A percentile compares a stretch with the other conserved stretches of the same genome.
phyloP scores from a whole-genome alignment of 2,888 invertebrate genomes.

The Poecilus cupreus region DNA sequence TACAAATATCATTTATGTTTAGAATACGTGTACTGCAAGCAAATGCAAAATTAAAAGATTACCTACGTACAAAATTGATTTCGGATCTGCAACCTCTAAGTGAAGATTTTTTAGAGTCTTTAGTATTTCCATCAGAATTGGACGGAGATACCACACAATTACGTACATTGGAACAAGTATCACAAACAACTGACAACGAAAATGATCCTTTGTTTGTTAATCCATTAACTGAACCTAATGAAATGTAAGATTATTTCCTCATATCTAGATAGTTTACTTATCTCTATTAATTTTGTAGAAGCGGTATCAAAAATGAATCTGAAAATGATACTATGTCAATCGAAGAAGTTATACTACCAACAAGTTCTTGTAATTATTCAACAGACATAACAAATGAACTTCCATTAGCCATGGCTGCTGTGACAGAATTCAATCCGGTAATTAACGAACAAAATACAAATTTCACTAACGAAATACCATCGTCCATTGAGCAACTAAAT shows the following conservation, averaged over 20 bases:
- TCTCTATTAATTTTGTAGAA: background rate
- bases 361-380: background rate
- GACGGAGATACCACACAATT: background rate
- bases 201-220: background rate
- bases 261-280: background rate
- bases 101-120: constrained; percentile 2
- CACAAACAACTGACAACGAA: background rate
- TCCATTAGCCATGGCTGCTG: too few relatives aligned
- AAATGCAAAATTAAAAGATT: background rate
- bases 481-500: too few relatives aligned
- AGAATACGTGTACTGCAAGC: constrained; percentile 36
- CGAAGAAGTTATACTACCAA: constrained; percentile 1
- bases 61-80: background rate
- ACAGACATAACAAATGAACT: too few relatives aligned
- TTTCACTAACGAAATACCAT: too few relatives aligned
- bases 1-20: constrained; percentile 40
- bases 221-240: background rate
- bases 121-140: background rate
- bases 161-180: background rate
- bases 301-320: background rate
- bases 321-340: background rate
- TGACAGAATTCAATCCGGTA: too few relatives aligned
- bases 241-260: background rate
- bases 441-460: too few relatives aligned
- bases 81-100: background rate